Evolutionary conservation across 1,140 invertebrate genomes (phyloP).

Genomic region (Eupristina koningsbergeri): DNA sequence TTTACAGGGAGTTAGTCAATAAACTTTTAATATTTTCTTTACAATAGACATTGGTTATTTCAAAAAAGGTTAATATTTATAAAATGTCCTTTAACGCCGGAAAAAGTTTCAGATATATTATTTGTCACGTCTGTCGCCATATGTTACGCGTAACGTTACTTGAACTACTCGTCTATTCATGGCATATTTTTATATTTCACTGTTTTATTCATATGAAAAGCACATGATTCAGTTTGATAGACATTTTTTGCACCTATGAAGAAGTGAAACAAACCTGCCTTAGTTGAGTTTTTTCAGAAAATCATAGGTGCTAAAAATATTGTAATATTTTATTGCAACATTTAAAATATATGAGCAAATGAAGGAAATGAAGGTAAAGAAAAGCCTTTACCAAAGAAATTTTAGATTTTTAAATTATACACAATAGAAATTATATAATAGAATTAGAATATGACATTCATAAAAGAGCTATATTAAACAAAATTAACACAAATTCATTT

Average conservation of each 20-base stretch:
- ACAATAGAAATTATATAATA: too few species aligned
- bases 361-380: neutral
- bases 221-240: constrained; percentile 12
- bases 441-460: too few species aligned
- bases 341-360: neutral
- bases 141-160: neutral
- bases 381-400: too few species aligned
- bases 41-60: neutral
- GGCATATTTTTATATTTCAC: constrained; percentile 9
- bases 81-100: neutral
- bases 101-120: neutral
- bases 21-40: neutral
- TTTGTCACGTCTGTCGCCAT: constrained; percentile 8
- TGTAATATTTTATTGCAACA: neutral
- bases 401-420: too few species aligned
- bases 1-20: neutral
- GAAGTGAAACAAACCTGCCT: neutral
- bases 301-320: neutral
- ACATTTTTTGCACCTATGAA: constrained; percentile 5
- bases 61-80: neutral
- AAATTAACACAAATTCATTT: too few species aligned
- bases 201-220: constrained; percentile 12
- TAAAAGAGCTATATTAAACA: too few species aligned
- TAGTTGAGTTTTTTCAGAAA: neutral
- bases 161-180: constrained; percentile 9